Evolutionary conservation across 1,140 invertebrate species (phyloP), one percentile per base, ranked within the genome.

Genomic region (Listronotus oregonensis): DNA sequence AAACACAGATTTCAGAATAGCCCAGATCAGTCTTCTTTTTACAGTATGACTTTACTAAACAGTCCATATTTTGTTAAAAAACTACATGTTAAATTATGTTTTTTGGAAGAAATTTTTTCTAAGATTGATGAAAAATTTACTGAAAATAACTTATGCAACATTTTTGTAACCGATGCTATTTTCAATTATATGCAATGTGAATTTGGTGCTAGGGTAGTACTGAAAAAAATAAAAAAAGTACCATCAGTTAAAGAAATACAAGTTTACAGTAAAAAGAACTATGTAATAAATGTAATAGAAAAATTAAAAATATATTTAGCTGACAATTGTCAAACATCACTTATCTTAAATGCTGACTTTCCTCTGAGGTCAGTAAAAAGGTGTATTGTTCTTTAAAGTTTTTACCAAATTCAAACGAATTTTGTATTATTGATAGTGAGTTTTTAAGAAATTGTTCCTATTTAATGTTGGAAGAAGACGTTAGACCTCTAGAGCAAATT

Each of bases 321-420:
- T 50, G 75, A 82, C 10, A 78, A 75, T 63, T 85, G 85, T 17
- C 80, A 78, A 72, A 70, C 80, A 15, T 81, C 82, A 66, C 73
- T 85, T 63, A 74, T 90, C 54, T 70, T 90, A 1, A 90, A 89
- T 77, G 82, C 85, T 43, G 76, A 84, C 66, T 79, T 83, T 43
- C 79, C 81, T 39, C 77, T 3, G 81, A 82, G 12, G 76, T 88
- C 8, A 83, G 84, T 15, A 77, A 78, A 32, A 79, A 82, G 39
- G 79, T 77, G 37, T 56, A 31, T 31, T 81, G 74, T n/a, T 58
- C 71, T 17, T 68, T 86, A 7, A 85, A 83, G 70, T 80, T 89
- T 21, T 76, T 80, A 65, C 87, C 88, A 1, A 80, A 84, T 10
- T 40, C 52, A 27, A 77, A 78, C 54, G 79, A 81, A 39, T 87